Evolutionary conservation across 35 echinoderm and acorn worm species (phyloP), one percentile per base, ranked within the genome.

Genomic region (Amphiura filiformis): DNA sequence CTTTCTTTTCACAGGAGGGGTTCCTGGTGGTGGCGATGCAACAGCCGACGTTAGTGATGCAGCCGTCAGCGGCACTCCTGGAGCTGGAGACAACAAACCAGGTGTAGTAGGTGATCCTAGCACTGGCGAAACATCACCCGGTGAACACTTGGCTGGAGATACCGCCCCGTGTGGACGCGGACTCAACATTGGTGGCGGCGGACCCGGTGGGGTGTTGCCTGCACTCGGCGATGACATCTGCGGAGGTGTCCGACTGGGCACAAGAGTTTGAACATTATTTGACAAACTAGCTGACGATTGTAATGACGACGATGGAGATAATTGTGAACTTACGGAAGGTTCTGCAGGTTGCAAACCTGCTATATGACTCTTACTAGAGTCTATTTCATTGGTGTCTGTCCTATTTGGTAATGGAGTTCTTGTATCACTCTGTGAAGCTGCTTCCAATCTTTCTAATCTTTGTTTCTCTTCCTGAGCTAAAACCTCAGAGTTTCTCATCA

Each of bases 1-100:
- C 65, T 75, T 76, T 41, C 75, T 87, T 38, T 78, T 78, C 14
- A 32, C 85, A 41, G 85, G 65, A n/a, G 85, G 39, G 39, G 85
- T 87, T 77, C 36, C 75, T 78, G 76, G 85, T 47, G 83, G 47
- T 23, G 83, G 47, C 18, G 56, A 35, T 36, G 83, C 64, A 85
- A 34, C 31, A 32, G 31, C n/a, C 32, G 23, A 0, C 31, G 49
- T 9, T 31, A 40, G 56, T 14, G 34, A 20, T 35, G 49, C 56
- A 82, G 80, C 35, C 38, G 83, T 15, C 31, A 37, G 38, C 47
- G 49, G 35, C 65, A 56, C 39, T 56, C 37, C 49, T 56, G 34
- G 83, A 85, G 35, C 23, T 56, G 34, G 83, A 35, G 36, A 85
- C 81, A 39, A n/a, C 83, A 39, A 20, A 20, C 20, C 17, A n/a